Percentiles rank a stretch among this genome's conserved stretches.
phyloP scores from a whole-genome alignment of 2,797 vertebrate genomes.

The Antrozous pallidus region DNA sequence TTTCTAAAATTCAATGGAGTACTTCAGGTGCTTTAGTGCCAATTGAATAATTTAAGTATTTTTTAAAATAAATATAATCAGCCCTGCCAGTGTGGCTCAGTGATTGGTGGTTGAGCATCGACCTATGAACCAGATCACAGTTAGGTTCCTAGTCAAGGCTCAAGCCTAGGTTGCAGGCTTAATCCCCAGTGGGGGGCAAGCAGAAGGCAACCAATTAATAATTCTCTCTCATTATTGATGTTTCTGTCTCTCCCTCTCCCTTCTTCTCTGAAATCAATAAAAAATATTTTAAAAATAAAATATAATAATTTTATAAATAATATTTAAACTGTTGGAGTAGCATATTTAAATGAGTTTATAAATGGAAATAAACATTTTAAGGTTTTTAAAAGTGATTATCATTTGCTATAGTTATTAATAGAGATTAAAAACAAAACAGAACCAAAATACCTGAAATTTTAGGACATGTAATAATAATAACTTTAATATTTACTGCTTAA shows the following conservation, averaged over 20 bases:
- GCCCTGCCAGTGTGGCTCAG: too few relatives aligned
- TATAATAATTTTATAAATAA: neutral
- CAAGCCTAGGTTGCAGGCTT: too few relatives aligned
- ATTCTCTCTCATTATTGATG: too few relatives aligned
- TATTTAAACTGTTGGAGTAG: neutral
- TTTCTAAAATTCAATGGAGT: neutral
- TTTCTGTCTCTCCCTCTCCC: too few relatives aligned
- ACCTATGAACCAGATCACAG: too few relatives aligned
- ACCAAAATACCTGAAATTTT: neutral
- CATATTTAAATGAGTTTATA: neutral
- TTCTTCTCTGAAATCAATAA: too few relatives aligned
- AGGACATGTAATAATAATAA: neutral
- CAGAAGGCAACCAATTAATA: too few relatives aligned
- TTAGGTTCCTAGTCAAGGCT: too few relatives aligned
- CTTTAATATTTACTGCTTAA: neutral
- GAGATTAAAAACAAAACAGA: neutral
- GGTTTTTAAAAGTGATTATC: neutral
- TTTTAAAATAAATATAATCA: neutral
- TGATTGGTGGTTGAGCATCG: too few relatives aligned
- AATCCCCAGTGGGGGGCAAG: too few relatives aligned
- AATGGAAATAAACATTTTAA: neutral
- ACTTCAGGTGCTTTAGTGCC: neutral
- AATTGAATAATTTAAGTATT: neutral
- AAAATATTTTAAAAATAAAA: neutral
- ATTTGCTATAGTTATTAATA: neutral